Evolutionary conservation across 1,140 invertebrate genomes (phyloP).

Genomic region (Drosophila rhopaloa): DNA sequence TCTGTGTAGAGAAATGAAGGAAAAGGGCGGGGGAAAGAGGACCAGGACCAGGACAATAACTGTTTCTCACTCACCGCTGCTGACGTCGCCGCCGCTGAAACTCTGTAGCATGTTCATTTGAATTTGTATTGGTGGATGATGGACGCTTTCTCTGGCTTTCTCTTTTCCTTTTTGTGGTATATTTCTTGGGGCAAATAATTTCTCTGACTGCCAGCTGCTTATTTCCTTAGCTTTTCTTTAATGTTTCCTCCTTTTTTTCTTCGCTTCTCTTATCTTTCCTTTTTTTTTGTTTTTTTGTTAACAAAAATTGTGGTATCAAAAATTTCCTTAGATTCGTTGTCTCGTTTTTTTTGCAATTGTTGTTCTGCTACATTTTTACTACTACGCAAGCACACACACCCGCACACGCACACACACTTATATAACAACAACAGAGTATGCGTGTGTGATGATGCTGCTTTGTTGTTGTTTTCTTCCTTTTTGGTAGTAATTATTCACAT

Average conservation of each 20-base stretch:
- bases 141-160: conserved; percentile 8
- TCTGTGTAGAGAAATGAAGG: background rate
- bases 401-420: conserved; percentile 38
- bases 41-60: conserved; percentile 23
- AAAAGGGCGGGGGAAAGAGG: background rate
- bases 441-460: conserved; percentile 26
- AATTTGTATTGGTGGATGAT: conserved; percentile 49
- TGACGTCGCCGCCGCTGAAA: conserved; percentile 74
- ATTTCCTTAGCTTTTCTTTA: conserved; percentile 8
- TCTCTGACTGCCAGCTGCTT: conserved; percentile 34
- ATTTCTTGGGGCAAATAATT: conserved; percentile 61
- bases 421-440: conserved; percentile 26
- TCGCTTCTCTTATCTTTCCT: background rate
- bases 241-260: conserved; percentile 12
- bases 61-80: conserved; percentile 69
- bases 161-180: conserved; percentile 24
- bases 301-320: conserved; percentile 45
- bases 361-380: conserved; percentile 43
- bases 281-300: conserved; percentile 11
- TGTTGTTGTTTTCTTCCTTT: conserved; percentile 17
- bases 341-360: conserved; percentile 11
- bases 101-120: conserved; percentile 83
- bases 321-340: conserved; percentile 44
- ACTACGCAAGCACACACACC: conserved; percentile 29
- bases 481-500: conserved; percentile 40